Evolutionary conservation across 1,140 invertebrate genomes (phyloP).

Genomic region (Matsumurasca onukii): DNA sequence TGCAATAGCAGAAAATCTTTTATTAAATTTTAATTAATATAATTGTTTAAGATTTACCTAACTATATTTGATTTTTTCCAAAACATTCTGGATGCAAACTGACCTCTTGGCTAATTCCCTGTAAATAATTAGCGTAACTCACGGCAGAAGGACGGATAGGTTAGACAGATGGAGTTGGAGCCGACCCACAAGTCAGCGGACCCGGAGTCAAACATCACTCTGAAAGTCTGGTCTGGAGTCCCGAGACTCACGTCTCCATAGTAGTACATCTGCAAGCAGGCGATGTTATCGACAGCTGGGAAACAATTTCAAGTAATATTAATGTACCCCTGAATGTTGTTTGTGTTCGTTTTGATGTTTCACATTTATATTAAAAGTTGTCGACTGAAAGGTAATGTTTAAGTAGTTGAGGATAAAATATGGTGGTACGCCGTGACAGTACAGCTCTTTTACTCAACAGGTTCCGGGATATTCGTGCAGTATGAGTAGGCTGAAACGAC

Average conservation of each 20-base stretch:
- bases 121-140: no score
- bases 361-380: neutral
- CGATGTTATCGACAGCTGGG: no score
- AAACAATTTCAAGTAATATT: no score
- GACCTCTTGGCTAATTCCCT: no score
- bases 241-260: slow-evolving; percentile 34
- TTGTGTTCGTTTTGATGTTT: neutral
- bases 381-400: neutral
- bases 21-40: no score
- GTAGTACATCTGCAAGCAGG: slow-evolving; percentile 33
- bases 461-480: no score
- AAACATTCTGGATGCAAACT: no score
- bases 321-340: no score
- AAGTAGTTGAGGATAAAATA: neutral
- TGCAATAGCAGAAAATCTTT: no score
- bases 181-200: slow-evolving; percentile 37
- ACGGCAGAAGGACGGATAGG: slow-evolving; percentile 24
- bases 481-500: no score
- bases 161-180: slow-evolving; percentile 23
- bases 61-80: no score
- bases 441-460: neutral
- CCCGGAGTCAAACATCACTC: slow-evolving; percentile 37
- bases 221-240: slow-evolving; percentile 32
- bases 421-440: neutral
- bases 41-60: no score